Base-by-base conservation (phyloP, 2,113 vertebrate genomes). In the Polyodon spathula region DNA sequence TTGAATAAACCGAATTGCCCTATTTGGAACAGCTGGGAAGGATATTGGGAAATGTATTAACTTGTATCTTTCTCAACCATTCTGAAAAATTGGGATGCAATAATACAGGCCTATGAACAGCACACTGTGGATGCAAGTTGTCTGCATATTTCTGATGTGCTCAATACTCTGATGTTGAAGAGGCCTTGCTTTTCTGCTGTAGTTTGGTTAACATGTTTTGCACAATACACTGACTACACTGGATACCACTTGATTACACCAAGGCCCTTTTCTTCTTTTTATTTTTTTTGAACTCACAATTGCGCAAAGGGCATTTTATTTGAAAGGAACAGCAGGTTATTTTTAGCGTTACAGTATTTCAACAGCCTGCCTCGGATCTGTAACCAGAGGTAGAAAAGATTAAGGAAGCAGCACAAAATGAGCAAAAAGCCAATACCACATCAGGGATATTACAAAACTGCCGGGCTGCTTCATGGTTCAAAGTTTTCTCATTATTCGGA, bases 191-290 rank as follows among this genome's bases (percentile, higher is more conserved):
- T n/a, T 27, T 16, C 40, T 8, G 27, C 6, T 38, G 14, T 59
- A 48, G 38, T 51, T 50, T 57, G 54, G 56, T 54, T 39, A 44
- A 6, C 40, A 50, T 37, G 37, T 63, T 42, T 59, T 40, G 48
- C 56, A 43, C 44, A 50, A 52, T 53, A 59, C 6, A 64, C 56
- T 27, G 27, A 59, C 62, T 61, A 41, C 65, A 54, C 37, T 58
- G 55, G 50, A 41, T 59, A 40, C 46, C 14, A 37, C 38, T 53
- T 54, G 10, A 42, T 37, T 55, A 54, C 42, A 63, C 41, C 48
- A 52, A 64, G 5, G 15, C 43, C 43, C 50, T 37, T 63, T 48
- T 54, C 14, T 40, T 43, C 43, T 44, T 8, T 27, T 27, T n/a
- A n/a, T 27, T 27, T 27, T 27, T 27, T 27, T 55, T 43, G 52